phyloP scores from a whole-genome alignment of 2,888 invertebrate species.

The Drosophila gaucha region DNA sequence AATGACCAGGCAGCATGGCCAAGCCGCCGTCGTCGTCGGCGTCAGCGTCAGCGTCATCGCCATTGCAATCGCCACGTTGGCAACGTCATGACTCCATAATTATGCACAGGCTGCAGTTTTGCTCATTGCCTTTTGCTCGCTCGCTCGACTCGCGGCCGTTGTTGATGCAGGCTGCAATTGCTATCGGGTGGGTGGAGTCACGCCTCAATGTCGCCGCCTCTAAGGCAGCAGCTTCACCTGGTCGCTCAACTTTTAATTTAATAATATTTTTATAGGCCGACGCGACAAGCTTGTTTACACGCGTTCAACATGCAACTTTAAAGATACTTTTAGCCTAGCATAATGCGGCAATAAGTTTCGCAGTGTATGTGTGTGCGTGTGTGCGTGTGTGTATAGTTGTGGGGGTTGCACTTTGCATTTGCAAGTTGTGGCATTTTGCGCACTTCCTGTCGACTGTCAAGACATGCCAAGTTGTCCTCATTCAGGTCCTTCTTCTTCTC shows the following conservation, averaged over 20 bases:
- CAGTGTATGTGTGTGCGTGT: conserved; percentile 3
- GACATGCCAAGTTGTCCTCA: conserved; percentile 60
- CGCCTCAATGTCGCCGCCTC: conserved; percentile 56
- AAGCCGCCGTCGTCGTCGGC: conserved; percentile 15
- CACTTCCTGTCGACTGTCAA: conserved; percentile 83
- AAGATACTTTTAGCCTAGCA: conserved; percentile 57
- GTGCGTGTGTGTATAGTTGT: conserved; percentile 12
- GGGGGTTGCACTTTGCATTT: conserved; percentile 56
- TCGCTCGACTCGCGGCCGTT: conserved; percentile 24
- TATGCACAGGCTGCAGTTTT: conserved; percentile 71
- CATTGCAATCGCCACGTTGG: conserved; percentile 66
- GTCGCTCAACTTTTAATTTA: conserved; percentile 72
- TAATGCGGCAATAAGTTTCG: conserved; percentile 53
- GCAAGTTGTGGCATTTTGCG: conserved; percentile 82
- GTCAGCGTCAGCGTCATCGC: conserved; percentile 46
- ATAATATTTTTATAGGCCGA: conserved; percentile 79
- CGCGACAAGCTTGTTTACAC: conserved; percentile 80
- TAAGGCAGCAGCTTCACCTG: conserved; percentile 40
- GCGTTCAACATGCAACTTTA: conserved; percentile 79
- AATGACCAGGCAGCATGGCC: conserved; percentile 69
- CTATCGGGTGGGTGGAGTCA: conserved; percentile 71
- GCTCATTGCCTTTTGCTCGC: conserved; percentile 57
- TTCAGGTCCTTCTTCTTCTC: conserved; percentile 36
- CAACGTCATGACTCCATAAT: conserved; percentile 74
- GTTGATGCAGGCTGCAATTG: too few relatives aligned